Evolutionary conservation across 92 coral and sea anemone species (phyloP).

Genomic region (Zoanthus sansibaricus): DNA sequence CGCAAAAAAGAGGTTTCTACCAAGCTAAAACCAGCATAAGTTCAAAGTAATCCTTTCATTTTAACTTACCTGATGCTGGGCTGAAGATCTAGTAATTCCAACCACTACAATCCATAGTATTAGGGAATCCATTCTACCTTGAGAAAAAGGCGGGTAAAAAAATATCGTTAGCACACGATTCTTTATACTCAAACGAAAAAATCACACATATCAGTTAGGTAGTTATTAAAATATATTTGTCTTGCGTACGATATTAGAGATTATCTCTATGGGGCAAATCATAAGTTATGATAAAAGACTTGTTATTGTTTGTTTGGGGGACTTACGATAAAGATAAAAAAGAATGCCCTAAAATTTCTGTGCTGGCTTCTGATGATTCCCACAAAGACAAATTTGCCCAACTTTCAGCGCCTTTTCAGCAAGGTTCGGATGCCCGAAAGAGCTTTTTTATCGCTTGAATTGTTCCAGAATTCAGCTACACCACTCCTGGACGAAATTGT

Average conservation of each 20-base stretch:
- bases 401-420: background rate
- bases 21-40: background rate
- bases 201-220: background rate
- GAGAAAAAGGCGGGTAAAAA: background rate
- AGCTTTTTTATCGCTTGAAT: slow-evolving; percentile 3
- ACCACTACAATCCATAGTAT: slow-evolving; percentile 8
- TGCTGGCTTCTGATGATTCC: background rate
- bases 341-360: background rate
- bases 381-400: background rate
- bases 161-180: background rate
- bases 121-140: slow-evolving; percentile 15
- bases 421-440: too few species aligned
- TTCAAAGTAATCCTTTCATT: background rate
- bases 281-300: slow-evolving; percentile 17
- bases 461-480: background rate
- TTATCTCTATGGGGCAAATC: slow-evolving; percentile 23
- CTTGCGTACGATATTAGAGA: slow-evolving; percentile 14
- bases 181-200: background rate
- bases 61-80: slow-evolving; percentile 32
- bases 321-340: background rate
- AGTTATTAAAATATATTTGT: slow-evolving; percentile 37
- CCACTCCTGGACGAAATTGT: background rate
- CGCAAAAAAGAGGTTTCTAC: background rate
- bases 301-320: slow-evolving; percentile 23
- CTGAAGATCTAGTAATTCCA: slow-evolving; percentile 1